Evolutionary conservation across 2,113 vertebrate species (phyloP), one percentile per base, ranked within the genome.

Genomic region (Mustela lutreola): DNA sequence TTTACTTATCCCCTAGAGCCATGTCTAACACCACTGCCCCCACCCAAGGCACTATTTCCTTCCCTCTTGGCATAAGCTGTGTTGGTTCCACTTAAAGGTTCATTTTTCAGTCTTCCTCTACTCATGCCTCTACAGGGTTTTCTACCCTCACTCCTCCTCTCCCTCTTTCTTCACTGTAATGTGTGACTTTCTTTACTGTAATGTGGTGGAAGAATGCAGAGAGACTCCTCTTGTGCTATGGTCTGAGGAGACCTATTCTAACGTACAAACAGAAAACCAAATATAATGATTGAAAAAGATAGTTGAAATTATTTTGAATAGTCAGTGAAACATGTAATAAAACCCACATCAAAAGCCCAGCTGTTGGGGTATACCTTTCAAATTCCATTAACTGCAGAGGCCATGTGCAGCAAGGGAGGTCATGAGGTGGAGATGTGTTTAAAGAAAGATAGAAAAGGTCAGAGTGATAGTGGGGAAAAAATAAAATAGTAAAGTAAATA

Each of bases 311-410:
- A 89, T 93, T 95, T 97, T 97, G 94, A 91, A 95, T 67, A 91
- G 94, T 78, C 95, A 87, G 4, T 91, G 75, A 73, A 97, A 96
- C 86, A 56, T 50, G 75, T 31, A 85, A 87, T 62, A 58, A 88
- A 95, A 89, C 60, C 98, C 96, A 97, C 91, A 93, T 97, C 95
- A 98, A 92, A 97, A 92, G 96, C 82, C 79, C 83, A 94, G 89
- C 92, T 96, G 96, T 33, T 88, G 89, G 93, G 92, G 86, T 89
- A 91, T 70, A 91, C 97, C 97, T 93, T 94, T 96, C 86, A 93
- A 82, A 80, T 95, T 95, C 86, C 67, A 91, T 62, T 70, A 80
- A 48, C 65, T 36, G 21, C 12, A 1, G 67, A 83, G 85, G 50
- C 50, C 39, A 9, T 10, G 12, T 11, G 4, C 31, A 33, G 58